A percentile compares a stretch with the other conserved stretches of the same genome.
These are phyloP conservation scores for Pluvianellus socialis DNA, from an alignment of 2,113 vertebrate genomes.

Conservation along the genomic window DNA sequence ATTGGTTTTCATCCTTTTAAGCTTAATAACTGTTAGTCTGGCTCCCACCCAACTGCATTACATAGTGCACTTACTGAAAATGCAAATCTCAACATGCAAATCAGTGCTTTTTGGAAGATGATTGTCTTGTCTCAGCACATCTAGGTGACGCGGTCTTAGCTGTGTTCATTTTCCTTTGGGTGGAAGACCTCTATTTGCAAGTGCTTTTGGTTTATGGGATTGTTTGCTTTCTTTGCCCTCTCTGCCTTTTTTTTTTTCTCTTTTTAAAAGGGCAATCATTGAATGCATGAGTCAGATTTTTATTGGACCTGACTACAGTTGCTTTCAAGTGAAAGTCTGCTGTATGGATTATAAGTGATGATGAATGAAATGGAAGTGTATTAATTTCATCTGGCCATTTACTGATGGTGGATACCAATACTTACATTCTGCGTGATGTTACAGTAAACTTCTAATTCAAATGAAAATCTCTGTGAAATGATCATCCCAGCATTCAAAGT, in stretches of 20 bases:
- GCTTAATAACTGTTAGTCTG: slow-evolving; percentile 12
- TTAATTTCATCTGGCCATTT: background rate
- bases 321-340: background rate
- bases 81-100: slow-evolving; percentile 37
- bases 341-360: background rate
- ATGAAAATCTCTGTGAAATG: background rate
- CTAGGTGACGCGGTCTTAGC: background rate
- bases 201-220: background rate
- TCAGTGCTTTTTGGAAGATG: slow-evolving; percentile 30
- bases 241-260: background rate
- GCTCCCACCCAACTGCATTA: slow-evolving; percentile 39
- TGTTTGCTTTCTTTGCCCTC: background rate
- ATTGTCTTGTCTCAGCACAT: background rate
- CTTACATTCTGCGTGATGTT: background rate
- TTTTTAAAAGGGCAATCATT: background rate
- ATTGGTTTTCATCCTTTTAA: slow-evolving; percentile 35
- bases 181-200: background rate
- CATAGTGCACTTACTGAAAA: slow-evolving; percentile 46
- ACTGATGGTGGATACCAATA: background rate
- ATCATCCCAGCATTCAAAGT: background rate
- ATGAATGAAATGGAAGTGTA: background rate
- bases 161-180: background rate
- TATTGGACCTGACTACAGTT: background rate
- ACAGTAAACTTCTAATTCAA: background rate
- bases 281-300: background rate